These are phyloP conservation scores for Ctenicera cuprea DNA, from an alignment of 2,888 invertebrate genomes.

Conservation along the genomic window DNA sequence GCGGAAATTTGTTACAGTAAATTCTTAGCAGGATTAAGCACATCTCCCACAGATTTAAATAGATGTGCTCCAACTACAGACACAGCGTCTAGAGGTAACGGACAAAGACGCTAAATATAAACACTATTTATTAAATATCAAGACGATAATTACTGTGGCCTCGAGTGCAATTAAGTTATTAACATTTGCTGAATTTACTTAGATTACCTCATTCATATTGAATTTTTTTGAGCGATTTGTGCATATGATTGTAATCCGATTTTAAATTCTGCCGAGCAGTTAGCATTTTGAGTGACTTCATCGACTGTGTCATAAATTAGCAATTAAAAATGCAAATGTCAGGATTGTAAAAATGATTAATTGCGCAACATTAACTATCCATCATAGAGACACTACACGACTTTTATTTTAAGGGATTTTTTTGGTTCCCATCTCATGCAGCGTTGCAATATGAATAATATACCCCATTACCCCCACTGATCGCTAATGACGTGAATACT, in stretches of 20 bases:
- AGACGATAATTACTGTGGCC: not conserved
- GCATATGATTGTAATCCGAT: not conserved
- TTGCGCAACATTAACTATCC: conserved; percentile 16
- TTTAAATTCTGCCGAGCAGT: not conserved
- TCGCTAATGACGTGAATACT: conserved; percentile 45
- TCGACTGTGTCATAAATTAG: conserved; percentile 7
- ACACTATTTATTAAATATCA: not conserved
- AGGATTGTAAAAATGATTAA: conserved; percentile 25
- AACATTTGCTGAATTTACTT: not conserved
- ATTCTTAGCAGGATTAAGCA: no score
- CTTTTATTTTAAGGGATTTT: conserved; percentile 25
- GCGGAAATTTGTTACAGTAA: no score
- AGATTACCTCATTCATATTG: not conserved
- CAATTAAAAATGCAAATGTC: conserved; percentile 33
- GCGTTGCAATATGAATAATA: conserved; percentile 33
- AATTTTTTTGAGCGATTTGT: not conserved
- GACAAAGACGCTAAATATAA: no score
- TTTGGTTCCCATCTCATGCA: conserved; percentile 18
- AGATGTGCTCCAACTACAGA: no score
- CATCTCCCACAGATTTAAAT: no score
- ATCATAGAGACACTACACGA: conserved; percentile 29
- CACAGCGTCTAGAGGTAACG: no score
- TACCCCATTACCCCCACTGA: conserved; percentile 31
- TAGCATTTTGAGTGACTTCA: conserved; percentile 6
- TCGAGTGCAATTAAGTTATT: conserved; percentile 15